Evolutionary conservation across 92 coral and sea anemone species (phyloP).

Genomic region (Desmophyllum pertusum): DNA sequence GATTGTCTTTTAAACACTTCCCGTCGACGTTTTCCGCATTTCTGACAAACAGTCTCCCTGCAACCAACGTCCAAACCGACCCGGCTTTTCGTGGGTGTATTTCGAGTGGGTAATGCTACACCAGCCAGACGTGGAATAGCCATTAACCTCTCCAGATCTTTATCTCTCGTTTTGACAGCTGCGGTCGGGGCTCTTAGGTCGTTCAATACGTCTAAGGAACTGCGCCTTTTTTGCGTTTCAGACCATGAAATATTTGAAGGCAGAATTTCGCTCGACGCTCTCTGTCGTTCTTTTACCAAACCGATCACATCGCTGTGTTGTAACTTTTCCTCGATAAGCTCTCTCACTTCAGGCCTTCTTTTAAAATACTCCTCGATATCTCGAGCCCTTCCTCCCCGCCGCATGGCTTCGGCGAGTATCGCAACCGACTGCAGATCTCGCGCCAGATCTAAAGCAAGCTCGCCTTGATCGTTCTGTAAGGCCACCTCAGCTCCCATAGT

Average conservation of each 20-base stretch:
- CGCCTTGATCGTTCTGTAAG: constrained; percentile 83
- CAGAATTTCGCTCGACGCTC: constrained; percentile 51
- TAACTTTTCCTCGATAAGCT: constrained; percentile 68
- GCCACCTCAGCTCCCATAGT: constrained; percentile 83
- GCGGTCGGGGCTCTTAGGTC: constrained; percentile 29
- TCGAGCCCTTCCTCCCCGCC: constrained; percentile 59
- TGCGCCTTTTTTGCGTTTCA: constrained; percentile 39
- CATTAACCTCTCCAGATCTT: constrained; percentile 30
- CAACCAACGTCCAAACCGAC: constrained; percentile 7
- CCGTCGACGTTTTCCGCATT: constrained; percentile 75
- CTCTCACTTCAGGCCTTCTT: constrained; percentile 74
- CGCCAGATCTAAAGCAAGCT: constrained; percentile 89
- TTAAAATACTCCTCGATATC: constrained; percentile 68
- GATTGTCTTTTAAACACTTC: constrained; percentile 64
- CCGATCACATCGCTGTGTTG: constrained; percentile 30
- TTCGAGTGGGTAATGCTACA: constrained; percentile 14
- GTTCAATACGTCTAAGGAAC: constrained; percentile 25
- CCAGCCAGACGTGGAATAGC: neutral
- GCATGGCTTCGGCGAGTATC: constrained; percentile 87
- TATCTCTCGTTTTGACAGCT: constrained; percentile 21
- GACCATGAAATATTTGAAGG: constrained; percentile 30
- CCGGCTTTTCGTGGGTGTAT: constrained; percentile 1
- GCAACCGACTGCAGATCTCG: constrained; percentile 75
- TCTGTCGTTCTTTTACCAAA: constrained; percentile 22
- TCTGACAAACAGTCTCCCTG: constrained; percentile 39